Base-by-base conservation (phyloP, 2,888 invertebrate genomes). In the Pyrrhia umbra region DNA sequence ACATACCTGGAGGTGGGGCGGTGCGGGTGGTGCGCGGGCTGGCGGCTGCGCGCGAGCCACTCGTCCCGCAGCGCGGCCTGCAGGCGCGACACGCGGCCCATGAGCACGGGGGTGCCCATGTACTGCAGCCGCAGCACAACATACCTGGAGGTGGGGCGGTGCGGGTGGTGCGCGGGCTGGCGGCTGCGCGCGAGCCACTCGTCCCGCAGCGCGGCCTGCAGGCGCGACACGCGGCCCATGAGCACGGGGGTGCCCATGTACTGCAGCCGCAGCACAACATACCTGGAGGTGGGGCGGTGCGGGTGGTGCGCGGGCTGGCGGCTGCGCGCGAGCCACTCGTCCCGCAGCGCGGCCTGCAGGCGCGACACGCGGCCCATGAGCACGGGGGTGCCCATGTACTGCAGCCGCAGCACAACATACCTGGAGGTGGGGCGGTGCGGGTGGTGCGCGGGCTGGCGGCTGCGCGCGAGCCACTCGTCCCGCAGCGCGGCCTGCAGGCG, bases 51-150 rank as follows among this genome's bases (percentile, higher is more conserved):
- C 4, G 61, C 45, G 81, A 25, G 25, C 98, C 98, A 99, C 90
- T 98, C 98, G 90, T 99, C 98, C 72, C 97, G 95, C 69, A 98
- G 95, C 66, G 97, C 96, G 0, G 98, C 97, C 51, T 96, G 97
- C 73, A 98, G 96, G 20, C 96, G 96, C 79, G 98, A 98, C 43
- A 99, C 97, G 56, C 99, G 25, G 25, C 4, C 25, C 25, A 25
- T 25, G 25, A 25, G 25, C 25, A 42, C 1, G 21, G 0, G n/a
- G 16, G 39, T 40, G 39, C 39, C 39, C 39, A n/a, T 6, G 37
- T 18, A 49, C 43, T 9, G n/a, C n/a, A n/a, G n/a, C n/a, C n/a
- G n/a, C n/a, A n/a, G n/a, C n/a, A n/a, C n/a, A n/a, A n/a, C n/a
- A n/a, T 10, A 43, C 56, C 56, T 46, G 25, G 56, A 56, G 25